Conservation (phyloP, 2,113 vertebrate species). For the Cynopterus brachyotis region DNA sequence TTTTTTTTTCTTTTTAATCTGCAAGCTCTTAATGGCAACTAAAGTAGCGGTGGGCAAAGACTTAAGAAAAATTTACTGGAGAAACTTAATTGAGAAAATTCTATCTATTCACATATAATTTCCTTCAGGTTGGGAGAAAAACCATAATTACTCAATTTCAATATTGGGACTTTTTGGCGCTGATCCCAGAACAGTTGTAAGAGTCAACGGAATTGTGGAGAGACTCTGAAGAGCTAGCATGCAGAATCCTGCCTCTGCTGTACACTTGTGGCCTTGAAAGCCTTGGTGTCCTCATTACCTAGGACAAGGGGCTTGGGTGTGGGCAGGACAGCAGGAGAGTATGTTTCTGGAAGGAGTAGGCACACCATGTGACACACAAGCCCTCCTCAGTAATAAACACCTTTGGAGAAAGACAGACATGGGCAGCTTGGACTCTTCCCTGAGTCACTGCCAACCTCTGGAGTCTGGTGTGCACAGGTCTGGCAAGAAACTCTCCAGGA, state of each 20-base stretch:
- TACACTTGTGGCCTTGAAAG: neutral
- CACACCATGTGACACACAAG: neutral
- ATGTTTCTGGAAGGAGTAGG: neutral
- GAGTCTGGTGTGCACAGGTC: neutral
- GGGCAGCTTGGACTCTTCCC: neutral
- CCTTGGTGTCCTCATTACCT: neutral
- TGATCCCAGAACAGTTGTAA: neutral
- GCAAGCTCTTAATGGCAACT: neutral
- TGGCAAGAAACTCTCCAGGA: neutral
- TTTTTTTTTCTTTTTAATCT: neutral
- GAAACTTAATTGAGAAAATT: slow-evolving; percentile 16
- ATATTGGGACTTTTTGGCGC: neutral
- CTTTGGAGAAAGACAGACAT: neutral
- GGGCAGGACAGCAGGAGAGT: neutral
- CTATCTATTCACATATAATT: neutral
- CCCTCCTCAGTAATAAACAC: neutral
- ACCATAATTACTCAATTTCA: neutral
- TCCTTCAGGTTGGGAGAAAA: neutral
- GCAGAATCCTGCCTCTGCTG: neutral
- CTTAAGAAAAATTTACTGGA: neutral
- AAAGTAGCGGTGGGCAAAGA: neutral
- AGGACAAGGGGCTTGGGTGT: neutral
- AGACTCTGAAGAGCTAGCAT: neutral
- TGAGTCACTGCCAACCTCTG: neutral
- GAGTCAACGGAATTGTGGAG: neutral